Base-by-base conservation (phyloP, 2,797 vertebrate species). In the Eulemur rubriventer region DNA sequence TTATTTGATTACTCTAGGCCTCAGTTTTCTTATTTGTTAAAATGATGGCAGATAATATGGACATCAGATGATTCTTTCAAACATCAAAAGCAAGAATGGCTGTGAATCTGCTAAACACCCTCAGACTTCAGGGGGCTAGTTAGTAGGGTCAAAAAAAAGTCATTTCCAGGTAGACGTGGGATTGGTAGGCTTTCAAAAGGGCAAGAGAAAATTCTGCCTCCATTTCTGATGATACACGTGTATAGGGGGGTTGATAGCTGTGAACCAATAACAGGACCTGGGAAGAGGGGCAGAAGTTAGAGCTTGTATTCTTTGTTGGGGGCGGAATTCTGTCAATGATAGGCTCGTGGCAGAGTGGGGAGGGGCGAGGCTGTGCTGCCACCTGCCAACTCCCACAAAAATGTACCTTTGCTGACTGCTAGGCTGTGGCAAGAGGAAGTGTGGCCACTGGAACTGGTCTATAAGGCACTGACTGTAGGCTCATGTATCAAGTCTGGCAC, bases 21-120 rank as follows among this genome's bases (percentile, higher is more conserved):
- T 95, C 52, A 65, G 30, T 91, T 80, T 86, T 76, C 65, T 81
- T 20, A 91, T n/a, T 59, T 76, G 26, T 86, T 91, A 81, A 78
- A 80, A 59, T 76, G 20, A 57, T 75, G 48, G 7, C 33, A 86
- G 33, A 65, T 86, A 63, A 73, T 65, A 91, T 22, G 55, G 41
- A 73, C 18, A 57, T 86, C 48, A 73, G 30, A 95, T 48, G 18
- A 26, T 73, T 73, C 26, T 48, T 79, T 33, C 80, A 69, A 87
- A 72, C 10, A n/a, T 65, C 6, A 63, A 61, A 70, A 70, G 16
- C 57, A 91, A 41, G 33, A 65, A 91, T 87, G 4, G 14, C 55
- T 91, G 65, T 55, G 46, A 91, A 86, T 80, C 73, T 86, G 46
- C 72, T 86, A 65, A 55, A 18, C 30, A 65, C 38, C 26, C 33